Percentiles rank a stretch among this genome's conserved stretches.
Conservation (phyloP, 2,888 invertebrate genomes). For the Tanytarsus gracilentus region DNA sequence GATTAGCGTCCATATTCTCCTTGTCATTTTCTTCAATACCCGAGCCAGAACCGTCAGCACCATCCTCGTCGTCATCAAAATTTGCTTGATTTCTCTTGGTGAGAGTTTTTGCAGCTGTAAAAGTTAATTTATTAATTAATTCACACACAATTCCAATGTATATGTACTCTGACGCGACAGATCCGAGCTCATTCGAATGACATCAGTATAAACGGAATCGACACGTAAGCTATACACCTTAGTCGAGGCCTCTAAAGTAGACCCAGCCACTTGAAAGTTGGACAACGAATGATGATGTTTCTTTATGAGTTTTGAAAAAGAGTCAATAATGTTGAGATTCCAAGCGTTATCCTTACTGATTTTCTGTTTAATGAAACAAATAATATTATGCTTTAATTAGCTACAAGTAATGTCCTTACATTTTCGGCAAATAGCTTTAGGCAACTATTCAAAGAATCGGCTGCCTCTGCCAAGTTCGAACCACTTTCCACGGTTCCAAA, state of each 20-base stretch:
- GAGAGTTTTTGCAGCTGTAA: slow-evolving; percentile 8
- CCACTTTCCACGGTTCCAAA: slow-evolving; percentile 34
- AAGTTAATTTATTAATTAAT: background rate
- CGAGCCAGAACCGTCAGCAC: too few species aligned
- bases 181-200: slow-evolving; percentile 66
- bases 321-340: slow-evolving; percentile 76
- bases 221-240: slow-evolving; percentile 83
- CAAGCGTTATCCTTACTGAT: slow-evolving; percentile 85
- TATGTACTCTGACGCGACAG: slow-evolving; percentile 37
- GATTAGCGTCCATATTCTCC: too few species aligned
- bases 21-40: too few species aligned
- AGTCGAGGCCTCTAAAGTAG: slow-evolving; percentile 78
- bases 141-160: background rate
- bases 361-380: slow-evolving; percentile 50
- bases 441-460: slow-evolving; percentile 65
- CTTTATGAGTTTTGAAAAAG: slow-evolving; percentile 65
- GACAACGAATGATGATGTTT: slow-evolving; percentile 62
- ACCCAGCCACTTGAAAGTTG: slow-evolving; percentile 69
- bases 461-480: slow-evolving; percentile 40
- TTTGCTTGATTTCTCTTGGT: slow-evolving; percentile 30
- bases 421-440: slow-evolving; percentile 72
- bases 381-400: slow-evolving; percentile 6
- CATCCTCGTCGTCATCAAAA: slow-evolving; percentile 21
- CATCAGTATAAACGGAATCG: slow-evolving; percentile 73
- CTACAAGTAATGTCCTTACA: slow-evolving; percentile 44